Evolutionary conservation across 2,888 invertebrate species (phyloP), one percentile per base, ranked within the genome.

Genomic region (Minunthozetes semirufus): DNA sequence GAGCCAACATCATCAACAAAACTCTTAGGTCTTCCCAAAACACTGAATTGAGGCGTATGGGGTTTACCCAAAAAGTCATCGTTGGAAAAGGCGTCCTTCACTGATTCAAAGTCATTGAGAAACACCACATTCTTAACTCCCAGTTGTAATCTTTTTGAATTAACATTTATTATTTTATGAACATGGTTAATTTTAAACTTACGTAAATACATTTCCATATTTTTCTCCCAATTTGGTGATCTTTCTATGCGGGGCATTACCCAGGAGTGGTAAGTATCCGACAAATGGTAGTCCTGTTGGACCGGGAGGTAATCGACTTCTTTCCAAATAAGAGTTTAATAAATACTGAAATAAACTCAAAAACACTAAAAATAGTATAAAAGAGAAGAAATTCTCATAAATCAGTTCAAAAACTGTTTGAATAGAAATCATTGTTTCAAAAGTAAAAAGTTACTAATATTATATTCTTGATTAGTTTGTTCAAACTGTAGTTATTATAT

Each of bases 261-360:
- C 72, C 42, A 79, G 72, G 66, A 77, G 78, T 4, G 79, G 79
- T 17, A 78, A 59, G 68, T 78, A 77, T 42, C 79, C 79, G n/a
- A 79, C 73, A 22, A 79, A 25, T 3, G 79, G 79, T 17, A 79
- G 68, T 22, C 79, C 78, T 46, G 66, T 59, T 4, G 79, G 79
- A 33, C 79, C 79, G 29, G 78, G 76, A 19, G 79, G 78, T 13
- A 78, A 48, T n/a, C 66, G 73, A 25, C 63, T 66, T 56, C 56
- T 56, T 19, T 13, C 11, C n/a, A 17, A 17, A 48, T 15, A 48
- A 13, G 4, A 8, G 13, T 48, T 48, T 2, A 48, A 48, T 48
- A 48, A 15, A 11, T 8, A 15, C 13, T 13, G 46, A 15, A 48
- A 15, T 48, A 48, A 48, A 48, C 46, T 15, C 46, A 48, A 11